Evolutionary conservation across 2,888 invertebrate genomes (phyloP).

Genomic region (Pterostichus niger): DNA sequence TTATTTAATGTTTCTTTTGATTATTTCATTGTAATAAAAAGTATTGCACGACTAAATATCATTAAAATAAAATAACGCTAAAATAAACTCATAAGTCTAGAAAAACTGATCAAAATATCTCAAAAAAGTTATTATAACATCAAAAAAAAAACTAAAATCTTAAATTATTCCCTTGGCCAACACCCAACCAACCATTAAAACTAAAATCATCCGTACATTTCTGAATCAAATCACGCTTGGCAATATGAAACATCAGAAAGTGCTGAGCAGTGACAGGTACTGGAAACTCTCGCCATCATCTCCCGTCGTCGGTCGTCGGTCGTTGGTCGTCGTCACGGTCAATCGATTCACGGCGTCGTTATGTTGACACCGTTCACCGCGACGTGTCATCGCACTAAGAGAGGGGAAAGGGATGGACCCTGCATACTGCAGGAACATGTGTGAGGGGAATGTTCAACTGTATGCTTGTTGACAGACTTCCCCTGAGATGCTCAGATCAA

Average conservation of each 20-base stretch:
- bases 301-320: too few relatives aligned
- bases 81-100: too few relatives aligned
- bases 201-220: too few relatives aligned
- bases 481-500: constrained; percentile 38
- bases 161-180: too few relatives aligned
- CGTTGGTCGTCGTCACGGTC: background rate
- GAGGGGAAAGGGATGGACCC: background rate
- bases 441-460: background rate
- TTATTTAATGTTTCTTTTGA: too few relatives aligned
- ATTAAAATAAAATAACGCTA: too few relatives aligned
- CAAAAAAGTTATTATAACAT: too few relatives aligned
- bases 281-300: background rate
- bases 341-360: constrained; percentile 16
- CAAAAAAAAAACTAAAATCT: too few relatives aligned
- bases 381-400: constrained; percentile 21
- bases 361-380: constrained; percentile 36
- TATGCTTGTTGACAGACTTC: constrained; percentile 40
- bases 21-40: too few relatives aligned
- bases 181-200: too few relatives aligned
- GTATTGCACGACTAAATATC: too few relatives aligned
- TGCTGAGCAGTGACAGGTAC: background rate
- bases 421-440: constrained; percentile 13
- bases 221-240: background rate
- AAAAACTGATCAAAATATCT: too few relatives aligned
- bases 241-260: background rate